Evolutionary conservation across 2,888 invertebrate species (phyloP).

Genomic region (Falcaria lacertinaria): DNA sequence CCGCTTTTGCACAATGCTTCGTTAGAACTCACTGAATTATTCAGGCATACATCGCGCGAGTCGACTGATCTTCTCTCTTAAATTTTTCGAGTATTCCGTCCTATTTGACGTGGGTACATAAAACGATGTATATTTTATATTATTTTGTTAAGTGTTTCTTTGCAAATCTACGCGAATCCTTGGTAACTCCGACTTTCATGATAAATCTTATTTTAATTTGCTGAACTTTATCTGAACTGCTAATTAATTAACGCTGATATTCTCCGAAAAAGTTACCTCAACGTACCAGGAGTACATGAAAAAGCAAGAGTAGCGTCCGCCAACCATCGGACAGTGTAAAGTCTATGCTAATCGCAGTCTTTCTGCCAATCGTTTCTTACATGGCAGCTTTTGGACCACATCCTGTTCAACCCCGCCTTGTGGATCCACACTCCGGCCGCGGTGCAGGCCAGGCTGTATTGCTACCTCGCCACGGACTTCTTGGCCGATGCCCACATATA

Average conservation of each 20-base stretch:
- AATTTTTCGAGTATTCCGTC: too few species aligned
- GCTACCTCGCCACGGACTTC: slow-evolving; percentile 99
- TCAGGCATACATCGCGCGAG: not conserved
- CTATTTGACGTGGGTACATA: too few species aligned
- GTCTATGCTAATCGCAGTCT: slow-evolving; percentile 86
- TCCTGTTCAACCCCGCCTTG: slow-evolving; percentile 98
- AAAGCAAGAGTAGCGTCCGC: slow-evolving; percentile 67
- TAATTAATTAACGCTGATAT: not conserved
- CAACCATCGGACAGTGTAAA: slow-evolving; percentile 74
- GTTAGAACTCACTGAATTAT: not conserved
- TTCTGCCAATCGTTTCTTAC: slow-evolving; percentile 94
- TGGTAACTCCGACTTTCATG: too few species aligned
- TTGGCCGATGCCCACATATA: slow-evolving; percentile 98
- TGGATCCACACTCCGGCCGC: slow-evolving; percentile 99
- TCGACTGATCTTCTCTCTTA: too few species aligned
- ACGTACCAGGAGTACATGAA: slow-evolving; percentile 17
- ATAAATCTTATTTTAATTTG: too few species aligned
- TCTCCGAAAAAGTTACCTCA: slow-evolving; percentile 1
- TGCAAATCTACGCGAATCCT: too few species aligned
- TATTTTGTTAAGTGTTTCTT: too few species aligned
- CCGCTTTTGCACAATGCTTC: not conserved
- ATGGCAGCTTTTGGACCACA: slow-evolving; percentile 98
- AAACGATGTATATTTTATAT: too few species aligned
- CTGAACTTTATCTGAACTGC: not conserved
- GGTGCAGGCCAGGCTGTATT: slow-evolving; percentile 96